phyloP scores from a whole-genome alignment of 1,140 invertebrate genomes.

The Cydia strobilella region DNA sequence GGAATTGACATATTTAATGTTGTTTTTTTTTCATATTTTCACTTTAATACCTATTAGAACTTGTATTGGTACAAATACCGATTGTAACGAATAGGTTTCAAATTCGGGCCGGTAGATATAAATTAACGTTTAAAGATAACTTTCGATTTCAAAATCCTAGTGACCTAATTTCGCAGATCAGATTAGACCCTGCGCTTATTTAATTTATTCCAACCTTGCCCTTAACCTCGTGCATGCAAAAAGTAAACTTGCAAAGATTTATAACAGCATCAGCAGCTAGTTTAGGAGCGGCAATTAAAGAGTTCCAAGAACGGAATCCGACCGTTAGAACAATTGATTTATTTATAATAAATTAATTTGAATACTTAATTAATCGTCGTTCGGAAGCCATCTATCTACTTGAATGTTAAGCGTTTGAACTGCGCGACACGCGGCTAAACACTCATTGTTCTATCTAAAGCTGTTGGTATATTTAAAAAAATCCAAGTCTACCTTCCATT shows the following conservation, averaged over 20 bases:
- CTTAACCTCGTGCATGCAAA: constrained; percentile 13
- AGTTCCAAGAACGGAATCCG: not conserved
- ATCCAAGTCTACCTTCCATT: no score
- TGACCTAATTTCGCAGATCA: not conserved
- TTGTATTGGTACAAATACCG: not conserved
- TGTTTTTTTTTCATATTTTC: no score
- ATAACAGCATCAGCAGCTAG: constrained; percentile 20
- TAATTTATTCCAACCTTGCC: constrained; percentile 2
- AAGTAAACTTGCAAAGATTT: constrained; percentile 28
- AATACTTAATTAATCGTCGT: not conserved
- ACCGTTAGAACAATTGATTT: constrained; percentile 19
- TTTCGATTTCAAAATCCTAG: not conserved
- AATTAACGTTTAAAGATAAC: not conserved
- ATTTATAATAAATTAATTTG: constrained; percentile 11
- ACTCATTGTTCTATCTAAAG: no score
- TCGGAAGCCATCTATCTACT: no score
- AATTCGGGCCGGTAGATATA: not conserved
- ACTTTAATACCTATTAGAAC: no score
- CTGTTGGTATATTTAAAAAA: no score
- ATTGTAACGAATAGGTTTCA: not conserved
- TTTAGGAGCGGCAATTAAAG: constrained; percentile 13
- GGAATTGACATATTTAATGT: no score
- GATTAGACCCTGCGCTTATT: not conserved
- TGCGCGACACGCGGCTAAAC: no score
- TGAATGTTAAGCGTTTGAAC: no score